phyloP scores from a whole-genome alignment of 2,113 vertebrate genomes.

The Butorides virescens region DNA sequence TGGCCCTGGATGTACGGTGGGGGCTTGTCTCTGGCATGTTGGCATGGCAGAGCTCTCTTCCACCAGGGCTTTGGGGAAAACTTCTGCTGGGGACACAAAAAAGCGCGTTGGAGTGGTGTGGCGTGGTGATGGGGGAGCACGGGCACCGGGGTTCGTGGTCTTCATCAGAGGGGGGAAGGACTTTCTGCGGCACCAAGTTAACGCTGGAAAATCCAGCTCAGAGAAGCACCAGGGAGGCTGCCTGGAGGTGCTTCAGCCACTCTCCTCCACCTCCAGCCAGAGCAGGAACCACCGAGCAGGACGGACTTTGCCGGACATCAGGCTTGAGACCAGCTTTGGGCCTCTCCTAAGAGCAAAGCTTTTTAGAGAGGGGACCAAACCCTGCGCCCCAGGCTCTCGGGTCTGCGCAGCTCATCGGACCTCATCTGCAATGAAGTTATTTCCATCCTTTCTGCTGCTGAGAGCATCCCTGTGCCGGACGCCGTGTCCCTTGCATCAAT shows the following conservation, averaged over 20 bases:
- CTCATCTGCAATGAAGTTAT: rapidly evolving
- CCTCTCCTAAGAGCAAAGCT: background rate
- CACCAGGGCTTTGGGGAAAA: background rate
- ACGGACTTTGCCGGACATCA: rapidly evolving
- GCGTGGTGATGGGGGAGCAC: rapidly evolving
- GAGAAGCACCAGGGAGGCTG: background rate
- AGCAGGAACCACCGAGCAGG: background rate
- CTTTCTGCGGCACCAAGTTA: background rate
- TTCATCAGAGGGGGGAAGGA: background rate
- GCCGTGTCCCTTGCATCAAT: background rate
- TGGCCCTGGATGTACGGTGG: rapidly evolving
- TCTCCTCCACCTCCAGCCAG: background rate
- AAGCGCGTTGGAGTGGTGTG: rapidly evolving
- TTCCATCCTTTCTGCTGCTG: background rate
- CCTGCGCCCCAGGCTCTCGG: rapidly evolving
- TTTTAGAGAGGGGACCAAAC: background rate
- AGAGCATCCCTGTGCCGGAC: background rate
- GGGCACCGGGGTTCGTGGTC: background rate
- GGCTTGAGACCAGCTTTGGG: background rate
- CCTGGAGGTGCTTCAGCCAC: background rate
- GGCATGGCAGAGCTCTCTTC: background rate
- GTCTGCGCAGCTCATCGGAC: background rate
- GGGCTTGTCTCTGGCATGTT: background rate
- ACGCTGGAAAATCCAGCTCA: background rate
- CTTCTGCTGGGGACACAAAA: background rate